Percentiles rank a stretch among this genome's conserved stretches.
These are phyloP conservation scores for Schizopygopsis pylzovi DNA, from an alignment of 2,797 vertebrate species.

Conservation along the genomic window DNA sequence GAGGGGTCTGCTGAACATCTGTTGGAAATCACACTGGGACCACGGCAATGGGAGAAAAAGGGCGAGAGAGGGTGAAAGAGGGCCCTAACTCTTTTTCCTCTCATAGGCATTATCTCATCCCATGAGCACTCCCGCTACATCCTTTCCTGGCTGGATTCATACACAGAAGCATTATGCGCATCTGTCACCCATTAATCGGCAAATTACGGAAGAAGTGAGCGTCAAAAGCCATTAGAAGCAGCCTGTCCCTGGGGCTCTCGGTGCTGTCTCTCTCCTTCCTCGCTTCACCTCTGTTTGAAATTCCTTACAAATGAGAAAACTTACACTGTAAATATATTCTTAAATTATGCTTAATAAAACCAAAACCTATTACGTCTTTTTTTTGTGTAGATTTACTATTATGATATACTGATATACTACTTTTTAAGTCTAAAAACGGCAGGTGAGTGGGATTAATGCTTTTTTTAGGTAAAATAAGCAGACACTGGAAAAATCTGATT, in stretches of 20 bases:
- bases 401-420: not conserved
- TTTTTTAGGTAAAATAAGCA: not conserved
- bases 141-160: conserved; percentile 64
- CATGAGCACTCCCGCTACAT: conserved; percentile 67
- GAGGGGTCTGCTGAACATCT: conserved; percentile 79
- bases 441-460: not conserved
- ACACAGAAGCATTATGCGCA: conserved; percentile 77
- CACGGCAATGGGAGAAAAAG: conserved; percentile 30
- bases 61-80: conserved; percentile 55
- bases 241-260: conserved; percentile 44
- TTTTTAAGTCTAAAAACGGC: not conserved
- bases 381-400: not conserved
- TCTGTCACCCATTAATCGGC: conserved; percentile 80
- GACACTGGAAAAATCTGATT: not conserved
- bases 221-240: conserved; percentile 71
- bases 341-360: not conserved
- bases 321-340: not conserved
- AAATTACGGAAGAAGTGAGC: conserved; percentile 73
- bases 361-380: not conserved
- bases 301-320: conserved; percentile 31
- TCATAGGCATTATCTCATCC: conserved; percentile 76
- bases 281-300: conserved; percentile 5
- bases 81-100: conserved; percentile 67
- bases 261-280: conserved; percentile 33
- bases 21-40: conserved; percentile 62